phyloP scores from a whole-genome alignment of 2,888 invertebrate genomes.

The Chloromyia formosa region DNA sequence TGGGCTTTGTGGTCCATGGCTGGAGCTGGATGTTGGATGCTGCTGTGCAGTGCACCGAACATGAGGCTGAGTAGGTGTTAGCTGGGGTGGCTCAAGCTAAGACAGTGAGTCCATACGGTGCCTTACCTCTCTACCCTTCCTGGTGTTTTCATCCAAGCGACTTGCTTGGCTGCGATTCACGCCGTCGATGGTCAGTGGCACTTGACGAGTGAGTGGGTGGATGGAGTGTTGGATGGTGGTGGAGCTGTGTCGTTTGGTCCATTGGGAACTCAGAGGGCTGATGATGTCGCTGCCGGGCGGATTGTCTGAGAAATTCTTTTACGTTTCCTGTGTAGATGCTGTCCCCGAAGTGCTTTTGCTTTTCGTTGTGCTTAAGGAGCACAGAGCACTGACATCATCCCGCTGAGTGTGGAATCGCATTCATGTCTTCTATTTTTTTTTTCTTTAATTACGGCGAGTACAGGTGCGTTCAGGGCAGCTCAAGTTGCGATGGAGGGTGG shows the following conservation, averaged over 20 bases:
- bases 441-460: constrained; percentile 17
- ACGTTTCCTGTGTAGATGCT: constrained; percentile 12
- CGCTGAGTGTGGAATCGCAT: constrained; percentile 10
- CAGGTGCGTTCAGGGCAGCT: too few relatives aligned
- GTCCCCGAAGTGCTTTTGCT: constrained; percentile 12
- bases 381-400: constrained; percentile 25
- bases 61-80: not conserved
- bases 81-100: not conserved
- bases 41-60: not conserved
- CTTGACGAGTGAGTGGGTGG: constrained; percentile 31
- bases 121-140: not conserved
- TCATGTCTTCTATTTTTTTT: constrained; percentile 28
- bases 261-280: not conserved
- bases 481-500: too few relatives aligned
- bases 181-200: constrained; percentile 38
- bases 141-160: too few relatives aligned
- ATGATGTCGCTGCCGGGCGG: not conserved
- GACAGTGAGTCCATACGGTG: too few relatives aligned
- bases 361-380: constrained; percentile 8
- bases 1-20: constrained; percentile 3
- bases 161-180: constrained; percentile 12
- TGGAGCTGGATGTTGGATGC: not conserved
- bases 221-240: not conserved
- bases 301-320: constrained; percentile 2
- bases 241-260: not conserved